Conservation (phyloP, 2,113 vertebrate genomes). For the Isurus oxyrinchus region DNA sequence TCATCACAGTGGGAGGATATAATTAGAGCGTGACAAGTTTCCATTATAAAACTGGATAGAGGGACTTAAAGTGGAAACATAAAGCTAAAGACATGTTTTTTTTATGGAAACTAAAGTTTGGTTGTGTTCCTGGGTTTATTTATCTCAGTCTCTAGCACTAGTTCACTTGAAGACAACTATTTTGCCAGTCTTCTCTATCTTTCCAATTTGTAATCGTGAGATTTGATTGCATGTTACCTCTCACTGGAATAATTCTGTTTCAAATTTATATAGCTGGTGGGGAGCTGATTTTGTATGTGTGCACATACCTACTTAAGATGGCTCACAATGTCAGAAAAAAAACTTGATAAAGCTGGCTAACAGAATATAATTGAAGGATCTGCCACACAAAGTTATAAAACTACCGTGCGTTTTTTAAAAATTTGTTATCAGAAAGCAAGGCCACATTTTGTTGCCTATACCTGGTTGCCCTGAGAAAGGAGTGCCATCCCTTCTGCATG, state of each 20-base stretch:
- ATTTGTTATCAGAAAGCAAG: neutral
- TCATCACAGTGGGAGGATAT: neutral
- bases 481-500: neutral
- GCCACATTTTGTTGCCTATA: neutral
- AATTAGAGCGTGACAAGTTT: neutral
- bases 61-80: neutral
- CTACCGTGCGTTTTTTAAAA: neutral
- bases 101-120: neutral
- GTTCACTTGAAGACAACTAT: neutral
- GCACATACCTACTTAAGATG: neutral
- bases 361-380: neutral
- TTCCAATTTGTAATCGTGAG: no score
- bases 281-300: neutral
- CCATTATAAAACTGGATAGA: neutral
- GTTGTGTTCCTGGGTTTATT: neutral
- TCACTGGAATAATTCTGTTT: neutral
- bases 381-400: neutral
- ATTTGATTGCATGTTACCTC: no score
- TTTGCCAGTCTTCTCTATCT: neutral
- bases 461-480: neutral
- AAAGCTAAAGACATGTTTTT: neutral
- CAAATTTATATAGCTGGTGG: neutral
- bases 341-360: neutral
- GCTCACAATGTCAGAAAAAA: neutral
- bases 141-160: neutral